Evolutionary conservation across 2,797 vertebrate species (phyloP), one percentile per base, ranked within the genome.

Genomic region (Sphenopsis melanotis): DNA sequence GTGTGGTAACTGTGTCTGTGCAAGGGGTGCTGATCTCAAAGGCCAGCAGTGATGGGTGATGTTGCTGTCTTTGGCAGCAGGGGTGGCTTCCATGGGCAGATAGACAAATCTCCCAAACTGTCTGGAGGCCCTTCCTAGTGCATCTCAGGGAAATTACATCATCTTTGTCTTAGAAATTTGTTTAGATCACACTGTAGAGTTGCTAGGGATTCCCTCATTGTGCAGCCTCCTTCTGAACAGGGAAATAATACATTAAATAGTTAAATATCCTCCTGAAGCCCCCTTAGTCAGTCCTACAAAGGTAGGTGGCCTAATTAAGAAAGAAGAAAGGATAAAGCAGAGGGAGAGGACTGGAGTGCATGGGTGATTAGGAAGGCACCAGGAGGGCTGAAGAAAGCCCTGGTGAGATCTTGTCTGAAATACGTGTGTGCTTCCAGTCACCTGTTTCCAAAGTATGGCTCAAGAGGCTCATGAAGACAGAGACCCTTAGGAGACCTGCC

Each of bases 351-450:
- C 47, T 66, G 68, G 41, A 77, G 15, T 44, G 52, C 13, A 11
- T 65, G 41, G 22, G 9, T 57, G 16, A 20, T 30, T 52, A 49
- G 68, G 60, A 80, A 55, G 37, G 37, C 37, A 36, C 22, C 0
- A 2, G 46, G 36, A 59, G 13, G 17, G 20, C 41, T 75, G 50
- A 46, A 39, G 36, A 75, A 14, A 59, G 6, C 44, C 55, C 63
- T 57, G 46, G 11, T 66, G 36, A 63, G 64, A 39, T 83, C 50
- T 70, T 4, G 1, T 84, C 55, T 84, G 49, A 84, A 89, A 39
- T 18, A n/a, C 0, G 0, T 10, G 2, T 24, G 2, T 59, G 32
- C 23, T 60, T 70, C 46, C 32, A 56, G 36, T 76, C 30, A 44
- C 29, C 6, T 3, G 0, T 50, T 69, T 69, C 53, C n/a, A 32